Evolutionary conservation across 1,140 invertebrate species (phyloP).

Genomic region (Eueides isabella): DNA sequence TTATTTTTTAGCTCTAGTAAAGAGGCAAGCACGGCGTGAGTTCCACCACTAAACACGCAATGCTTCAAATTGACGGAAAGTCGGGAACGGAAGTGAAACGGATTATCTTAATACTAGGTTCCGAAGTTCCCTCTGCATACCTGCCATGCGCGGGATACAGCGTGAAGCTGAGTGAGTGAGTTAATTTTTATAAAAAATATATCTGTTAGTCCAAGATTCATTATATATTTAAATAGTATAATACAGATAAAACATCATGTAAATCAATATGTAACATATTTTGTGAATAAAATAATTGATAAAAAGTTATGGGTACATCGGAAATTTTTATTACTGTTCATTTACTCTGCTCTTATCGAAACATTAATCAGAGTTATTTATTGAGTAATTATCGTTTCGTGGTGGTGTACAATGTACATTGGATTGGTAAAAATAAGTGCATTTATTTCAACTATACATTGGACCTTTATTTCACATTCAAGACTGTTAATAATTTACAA

Average conservation of each 20-base stretch:
- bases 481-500: neutral
- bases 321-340: conserved; percentile 46
- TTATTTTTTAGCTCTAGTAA: too few species aligned
- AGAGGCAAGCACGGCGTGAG: too few species aligned
- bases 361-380: conserved; percentile 54
- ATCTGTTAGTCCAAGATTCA: too few species aligned
- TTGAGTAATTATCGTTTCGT: conserved; percentile 51
- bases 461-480: neutral
- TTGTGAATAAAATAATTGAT: conserved; percentile 28
- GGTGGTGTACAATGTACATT: conserved; percentile 38
- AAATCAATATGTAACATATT: conserved; percentile 9
- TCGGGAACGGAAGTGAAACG: too few species aligned
- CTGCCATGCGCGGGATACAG: too few species aligned
- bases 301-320: conserved; percentile 39
- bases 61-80: too few species aligned
- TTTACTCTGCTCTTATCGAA: conserved; percentile 47
- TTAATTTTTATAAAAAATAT: too few species aligned
- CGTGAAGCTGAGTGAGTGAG: too few species aligned
- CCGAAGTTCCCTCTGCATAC: too few species aligned
- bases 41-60: too few species aligned
- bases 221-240: too few species aligned
- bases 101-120: too few species aligned
- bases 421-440: conserved; percentile 42
- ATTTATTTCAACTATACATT: conserved; percentile 33
- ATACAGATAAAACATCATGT: neutral